Base-by-base conservation (phyloP, 2,888 invertebrate genomes). In the Itoplectis maculator region DNA sequence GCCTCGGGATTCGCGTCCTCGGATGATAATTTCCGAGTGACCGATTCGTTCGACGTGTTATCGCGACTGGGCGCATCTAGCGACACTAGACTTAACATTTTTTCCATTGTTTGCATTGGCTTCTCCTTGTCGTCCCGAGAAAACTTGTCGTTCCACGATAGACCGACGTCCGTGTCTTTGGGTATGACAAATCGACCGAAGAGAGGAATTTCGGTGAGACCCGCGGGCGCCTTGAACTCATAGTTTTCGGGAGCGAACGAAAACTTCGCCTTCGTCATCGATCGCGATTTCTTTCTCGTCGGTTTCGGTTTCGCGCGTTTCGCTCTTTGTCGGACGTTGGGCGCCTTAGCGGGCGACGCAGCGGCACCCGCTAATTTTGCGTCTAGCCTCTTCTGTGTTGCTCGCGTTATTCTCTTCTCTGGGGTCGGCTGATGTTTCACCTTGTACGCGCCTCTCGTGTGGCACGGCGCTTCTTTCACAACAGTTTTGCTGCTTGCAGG, bases 191-290 rank as follows among this genome's bases (percentile, higher is more conserved):
- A 74, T 45, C 72, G 63, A 11, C 89, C 90, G 82, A 88, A 89
- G 59, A 90, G 59, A 11, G 89, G 89, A 20, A 90, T 76, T 5
- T 82, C 66, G 0, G 72, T 23, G 11, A 90, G 40, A 0, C 87
- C 92, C 9, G 88, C 79, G 0, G 95, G 95, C 3, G 94, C 92
- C 86, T 92, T 93, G 87, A 95, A 95, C 13, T 90, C 84, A 15
- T 95, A 94, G 92, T 94, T 93, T 74, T 89, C 89, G 0, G 95
- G 95, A 9, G 95, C 95, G 92, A 95, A 94, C 0, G 94, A 94
- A 45, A 89, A 0, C 4, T 9, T 9, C 8, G 0, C 6, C 9
- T n/a, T 40, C 11, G 51, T 61, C 6, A 37, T 69, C 89, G 89
- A 63, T 0, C 2, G 13, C 6, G 9, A 6, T 2, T 20, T 63